Evolutionary conservation across 2,888 invertebrate species (phyloP).

Genomic region (Epinotia bilunana): DNA sequence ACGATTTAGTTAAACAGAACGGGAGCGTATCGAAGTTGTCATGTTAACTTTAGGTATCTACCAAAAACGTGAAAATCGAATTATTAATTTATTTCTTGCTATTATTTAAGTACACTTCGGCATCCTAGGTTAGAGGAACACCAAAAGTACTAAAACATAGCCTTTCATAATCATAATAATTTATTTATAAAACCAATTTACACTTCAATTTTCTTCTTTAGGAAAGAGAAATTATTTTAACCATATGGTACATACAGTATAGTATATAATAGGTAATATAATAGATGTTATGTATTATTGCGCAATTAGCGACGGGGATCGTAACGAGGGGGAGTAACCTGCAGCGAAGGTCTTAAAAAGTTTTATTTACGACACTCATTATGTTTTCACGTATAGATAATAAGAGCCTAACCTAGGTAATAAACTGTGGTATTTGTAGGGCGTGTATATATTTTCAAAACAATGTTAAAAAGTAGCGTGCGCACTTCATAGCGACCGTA

Average conservation of each 20-base stretch:
- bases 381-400: conserved; percentile 29
- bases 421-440: conserved; percentile 39
- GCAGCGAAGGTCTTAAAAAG: not conserved
- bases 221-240: too few species aligned
- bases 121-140: not conserved
- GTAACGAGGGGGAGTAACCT: not conserved
- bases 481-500: conserved; percentile 19
- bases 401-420: conserved; percentile 40
- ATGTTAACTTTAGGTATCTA: not conserved
- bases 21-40: conserved; percentile 6
- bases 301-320: conserved; percentile 4
- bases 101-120: not conserved
- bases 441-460: conserved; percentile 1
- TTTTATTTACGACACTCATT: conserved; percentile 27
- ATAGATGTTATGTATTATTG: not conserved
- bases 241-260: too few species aligned
- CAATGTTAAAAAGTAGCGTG: conserved; percentile 20
- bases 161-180: too few species aligned
- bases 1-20: conserved; percentile 14
- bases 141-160: too few species aligned
- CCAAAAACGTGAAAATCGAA: too few species aligned
- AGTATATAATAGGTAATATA: too few species aligned
- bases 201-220: too few species aligned
- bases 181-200: too few species aligned
- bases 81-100: not conserved